Evolutionary conservation across 2,113 vertebrate species (phyloP), one percentile per base, ranked within the genome.

Genomic region (Aldabrachelys gigantea): DNA sequence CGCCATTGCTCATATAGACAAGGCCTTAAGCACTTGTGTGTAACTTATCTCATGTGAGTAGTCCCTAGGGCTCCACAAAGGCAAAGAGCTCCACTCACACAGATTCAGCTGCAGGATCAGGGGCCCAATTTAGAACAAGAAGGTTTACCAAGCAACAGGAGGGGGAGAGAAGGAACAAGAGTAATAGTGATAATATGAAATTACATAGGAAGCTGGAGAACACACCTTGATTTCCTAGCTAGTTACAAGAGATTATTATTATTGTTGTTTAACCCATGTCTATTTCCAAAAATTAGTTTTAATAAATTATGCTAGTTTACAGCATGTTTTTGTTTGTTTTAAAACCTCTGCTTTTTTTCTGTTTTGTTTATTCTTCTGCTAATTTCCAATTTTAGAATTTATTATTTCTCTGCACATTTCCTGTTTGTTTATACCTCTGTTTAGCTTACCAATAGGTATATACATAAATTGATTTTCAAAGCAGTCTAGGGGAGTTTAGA

Each of bases 301-400:
- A 92, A 96, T 25, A 84, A 53, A 88, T 17, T 85, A 80, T 82
- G n/a, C 85, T 93, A 93, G 2, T 87, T 94, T 59, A 76, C 50
- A 14, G 85, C 78, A 49, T 84, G 8, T 57, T 87, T 35, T 81
- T 89, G 41, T 54, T 91, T 44, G 12, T 5, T 84, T 88, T 50
- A 56, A 54, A 47, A 90, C 78, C 41, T 50, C 17, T 22, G 13
- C 49, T 85, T 4, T 75, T 75, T 27, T 83, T 80, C 12, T 0
- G 76, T 90, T n/a, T 54, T n/a, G 6, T 44, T 78, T 78, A 25
- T 24, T 35, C 27, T 54, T 35, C 31, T 81, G 17, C 44, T 81
- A n/a, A 17, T 21, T 78, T 47, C 25, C 41, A 10, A 35, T 53
- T 16, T 54, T 35, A 50, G 35, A 22, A 35, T 65, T 8, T 47